Evolutionary conservation across 2,888 invertebrate genomes (phyloP), one percentile per base, ranked within the genome.

Genomic region (Rhagium mordax): DNA sequence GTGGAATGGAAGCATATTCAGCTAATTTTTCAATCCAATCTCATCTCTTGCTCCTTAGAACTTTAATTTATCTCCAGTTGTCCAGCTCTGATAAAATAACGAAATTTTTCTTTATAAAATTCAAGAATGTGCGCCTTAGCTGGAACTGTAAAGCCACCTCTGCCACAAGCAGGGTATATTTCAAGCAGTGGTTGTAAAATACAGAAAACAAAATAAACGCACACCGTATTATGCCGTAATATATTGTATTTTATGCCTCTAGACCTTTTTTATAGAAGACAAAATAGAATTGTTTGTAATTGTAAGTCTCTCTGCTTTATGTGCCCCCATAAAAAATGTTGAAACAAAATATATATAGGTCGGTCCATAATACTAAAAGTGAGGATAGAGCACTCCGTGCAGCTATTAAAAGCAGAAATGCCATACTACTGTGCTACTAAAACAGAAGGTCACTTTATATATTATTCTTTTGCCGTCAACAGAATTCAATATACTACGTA

Each of bases 281-380:
- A 48, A 48, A 62, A 62, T 49, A 49, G 49, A 62, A 62, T 62
- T 62, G 48, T 62, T 62, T 62, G 62, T 62, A 62, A 62, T 62
- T 62, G 62, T 48, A 62, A 49, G 21, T 20, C 59, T 62, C 48
- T 41, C 62, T n/a, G 20, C 49, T 62, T 62, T 62, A 62, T 62
- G 62, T 20, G 62, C 13, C 6, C 6, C 20, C 49, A 62, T 49
- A 62, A 62, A 62, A 62, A 48, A 20, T 41, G 48, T 18, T 29
- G 49, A 48, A 48, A 48, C 48, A 62, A 62, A 41, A 62, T 62
- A 33, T 55, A 55, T 55, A 33, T 59, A 59, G 59, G 59, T 59
- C 7, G 33, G 27, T 29, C 59, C 18, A 33, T 27, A 59, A 59
- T 59, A 59, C 29, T 33, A 57, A 29, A 59, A 29, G 33, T 33